Evolutionary conservation across 2,797 vertebrate species (phyloP).

Genomic region (Dicrostonyx torquatus): DNA sequence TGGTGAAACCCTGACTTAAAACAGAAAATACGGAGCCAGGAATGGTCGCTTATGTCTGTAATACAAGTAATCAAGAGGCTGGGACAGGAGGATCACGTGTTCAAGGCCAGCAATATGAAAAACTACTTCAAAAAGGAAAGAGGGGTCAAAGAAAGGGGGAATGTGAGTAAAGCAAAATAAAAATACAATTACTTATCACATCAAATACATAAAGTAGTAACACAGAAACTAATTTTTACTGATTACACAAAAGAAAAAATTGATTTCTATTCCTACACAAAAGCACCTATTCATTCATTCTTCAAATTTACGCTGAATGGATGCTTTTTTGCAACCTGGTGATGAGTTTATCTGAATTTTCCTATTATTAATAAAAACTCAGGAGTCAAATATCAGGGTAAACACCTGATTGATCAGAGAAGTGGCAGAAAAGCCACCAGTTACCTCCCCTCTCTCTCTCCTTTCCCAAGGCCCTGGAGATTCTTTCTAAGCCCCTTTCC

Average conservation of each 20-base stretch:
- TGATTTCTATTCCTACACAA: neutral
- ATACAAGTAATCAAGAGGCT: neutral
- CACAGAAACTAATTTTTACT: neutral
- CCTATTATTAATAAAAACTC: neutral
- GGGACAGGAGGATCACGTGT: neutral
- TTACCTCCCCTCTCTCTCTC: neutral
- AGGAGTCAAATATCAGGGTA: neutral
- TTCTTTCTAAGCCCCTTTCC: neutral
- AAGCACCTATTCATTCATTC: neutral
- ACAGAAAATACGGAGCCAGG: neutral
- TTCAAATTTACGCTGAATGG: neutral
- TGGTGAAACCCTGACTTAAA: neutral
- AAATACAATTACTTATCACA: neutral
- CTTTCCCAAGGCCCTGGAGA: neutral
- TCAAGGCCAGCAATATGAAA: neutral
- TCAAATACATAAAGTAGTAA: neutral
- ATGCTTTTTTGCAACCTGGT: neutral
- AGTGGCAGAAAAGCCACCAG: neutral
- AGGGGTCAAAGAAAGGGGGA: neutral
- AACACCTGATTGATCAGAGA: neutral
- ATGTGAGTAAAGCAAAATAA: neutral
- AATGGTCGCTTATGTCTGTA: neutral
- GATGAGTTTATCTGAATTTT: neutral
- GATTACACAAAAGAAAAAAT: neutral
- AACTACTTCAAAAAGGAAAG: neutral